Base-by-base conservation (phyloP, 2,888 invertebrate genomes). In the Plusia festucae region DNA sequence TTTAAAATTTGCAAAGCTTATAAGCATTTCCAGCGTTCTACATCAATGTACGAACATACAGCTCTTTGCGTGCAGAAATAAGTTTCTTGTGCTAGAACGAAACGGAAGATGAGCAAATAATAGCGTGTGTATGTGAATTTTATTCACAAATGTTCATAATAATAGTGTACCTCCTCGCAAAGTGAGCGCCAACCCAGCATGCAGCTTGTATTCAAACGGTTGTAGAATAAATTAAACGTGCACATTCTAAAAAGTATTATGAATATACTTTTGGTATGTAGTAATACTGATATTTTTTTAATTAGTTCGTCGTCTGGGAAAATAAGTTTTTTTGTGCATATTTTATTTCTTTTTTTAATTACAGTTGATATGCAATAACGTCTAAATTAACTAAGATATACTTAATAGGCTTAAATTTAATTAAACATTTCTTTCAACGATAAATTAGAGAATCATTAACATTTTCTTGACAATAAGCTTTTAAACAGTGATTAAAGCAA, bases 71-170 rank as follows among this genome's bases (percentile, higher is more conserved):
- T 79, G 76, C 78, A 73, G 74, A 81, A 80, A 74, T 68, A 78
- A 87, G 83, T 87, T 81, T 81, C 68, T 76, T 77, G 76, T 82
- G 82, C 79, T 81, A 81, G 82, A 82, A 79, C 66, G 83, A 84
- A 84, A 84, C 79, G 75, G 79, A 83, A 79, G 83, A 88, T 82
- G 85, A 80, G 82, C 73, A 82, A 84, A 88, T 87, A 86, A 88
- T 86, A 11, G 74, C 66, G 65, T 57, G 79, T 74, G 75, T 72
- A 77, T 81, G 79, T 66, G 81, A 77, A 82, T 85, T 81, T 79
- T 81, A 77, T 79, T 81, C 81, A 82, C 79, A 81, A 75, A 60
- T 54, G 73, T 67, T 61, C 54, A 9, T 65, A 52, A 9, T 65
- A 52, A 74, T 78, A 72, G 76, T 64, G 46, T 79, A 73, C 67